These are phyloP conservation scores for Dilophus febrilis DNA, from an alignment of 2,888 invertebrate genomes.

Conservation along the genomic window DNA sequence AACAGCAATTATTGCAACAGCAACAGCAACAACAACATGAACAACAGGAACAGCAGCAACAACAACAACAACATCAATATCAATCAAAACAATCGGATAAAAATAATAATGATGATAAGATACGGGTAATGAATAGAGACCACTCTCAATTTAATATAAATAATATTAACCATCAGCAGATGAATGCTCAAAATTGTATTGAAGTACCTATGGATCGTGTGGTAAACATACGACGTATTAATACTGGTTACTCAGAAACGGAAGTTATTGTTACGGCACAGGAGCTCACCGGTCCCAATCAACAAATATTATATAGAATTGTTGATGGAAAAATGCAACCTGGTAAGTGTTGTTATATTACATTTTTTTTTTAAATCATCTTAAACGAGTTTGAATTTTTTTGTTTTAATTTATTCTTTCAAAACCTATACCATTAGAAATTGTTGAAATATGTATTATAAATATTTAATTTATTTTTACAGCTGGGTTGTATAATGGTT, in stretches of 20 bases:
- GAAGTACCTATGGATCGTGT: slow-evolving; percentile 27
- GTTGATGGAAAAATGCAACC: slow-evolving; percentile 38
- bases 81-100: no score
- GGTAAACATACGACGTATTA: slow-evolving; percentile 56
- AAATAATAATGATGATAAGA: no score
- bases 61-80: no score
- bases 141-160: not conserved
- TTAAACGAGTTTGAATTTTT: no score
- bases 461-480: no score
- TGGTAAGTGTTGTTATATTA: no score
- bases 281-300: slow-evolving; percentile 54
- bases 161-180: slow-evolving; percentile 3
- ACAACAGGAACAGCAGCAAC: not conserved
- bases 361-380: no score
- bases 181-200: slow-evolving; percentile 1
- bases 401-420: no score
- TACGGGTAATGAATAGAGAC: not conserved
- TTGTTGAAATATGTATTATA: no score
- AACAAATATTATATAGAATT: slow-evolving; percentile 54
- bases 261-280: slow-evolving; percentile 62
- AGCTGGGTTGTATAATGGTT: no score
- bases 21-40: not conserved
- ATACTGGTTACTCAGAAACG: slow-evolving; percentile 48
- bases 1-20: not conserved
- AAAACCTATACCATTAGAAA: no score